Evolutionary conservation across 2,888 invertebrate genomes (phyloP).

Genomic region (Leptodirus hochenwartii): DNA sequence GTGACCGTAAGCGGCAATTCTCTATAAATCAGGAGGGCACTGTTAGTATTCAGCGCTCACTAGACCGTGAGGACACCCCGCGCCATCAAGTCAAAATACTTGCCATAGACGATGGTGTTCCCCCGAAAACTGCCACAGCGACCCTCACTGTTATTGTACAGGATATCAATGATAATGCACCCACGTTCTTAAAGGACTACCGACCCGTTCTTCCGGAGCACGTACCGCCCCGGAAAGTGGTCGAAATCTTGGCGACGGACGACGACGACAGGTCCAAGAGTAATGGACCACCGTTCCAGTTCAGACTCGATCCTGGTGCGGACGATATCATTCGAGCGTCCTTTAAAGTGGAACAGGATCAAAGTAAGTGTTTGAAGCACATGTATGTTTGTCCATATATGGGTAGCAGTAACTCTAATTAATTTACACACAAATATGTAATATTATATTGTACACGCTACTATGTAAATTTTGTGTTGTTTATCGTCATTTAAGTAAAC

Average conservation of each 20-base stretch:
- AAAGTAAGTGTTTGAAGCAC: slow-evolving; percentile 42
- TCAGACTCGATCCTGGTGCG: slow-evolving; percentile 82
- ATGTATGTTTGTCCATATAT: background rate
- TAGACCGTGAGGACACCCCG: slow-evolving; percentile 89
- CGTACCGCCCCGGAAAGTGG: slow-evolving; percentile 77
- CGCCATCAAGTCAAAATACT: slow-evolving; percentile 91
- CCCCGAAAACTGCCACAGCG: slow-evolving; percentile 85
- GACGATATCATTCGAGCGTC: slow-evolving; percentile 86
- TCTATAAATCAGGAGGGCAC: slow-evolving; percentile 89
- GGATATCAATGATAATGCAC: slow-evolving; percentile 90
- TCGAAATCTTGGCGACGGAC: slow-evolving; percentile 83
- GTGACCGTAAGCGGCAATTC: slow-evolving; percentile 85
- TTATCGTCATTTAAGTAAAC: no score
- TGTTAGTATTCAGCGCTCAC: slow-evolving; percentile 78
- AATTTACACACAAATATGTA: no score
- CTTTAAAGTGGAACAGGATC: slow-evolving; percentile 93
- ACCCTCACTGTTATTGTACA: slow-evolving; percentile 87
- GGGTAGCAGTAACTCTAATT: no score
- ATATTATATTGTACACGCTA: no score
- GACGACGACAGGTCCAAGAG: slow-evolving; percentile 88
- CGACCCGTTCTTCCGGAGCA: slow-evolving; percentile 87
- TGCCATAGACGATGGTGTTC: slow-evolving; percentile 87
- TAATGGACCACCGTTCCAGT: slow-evolving; percentile 93
- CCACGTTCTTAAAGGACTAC: slow-evolving; percentile 82
- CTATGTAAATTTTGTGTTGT: no score